Conservation (phyloP, 2,888 invertebrate genomes). For the Alentia gelatinosa region DNA sequence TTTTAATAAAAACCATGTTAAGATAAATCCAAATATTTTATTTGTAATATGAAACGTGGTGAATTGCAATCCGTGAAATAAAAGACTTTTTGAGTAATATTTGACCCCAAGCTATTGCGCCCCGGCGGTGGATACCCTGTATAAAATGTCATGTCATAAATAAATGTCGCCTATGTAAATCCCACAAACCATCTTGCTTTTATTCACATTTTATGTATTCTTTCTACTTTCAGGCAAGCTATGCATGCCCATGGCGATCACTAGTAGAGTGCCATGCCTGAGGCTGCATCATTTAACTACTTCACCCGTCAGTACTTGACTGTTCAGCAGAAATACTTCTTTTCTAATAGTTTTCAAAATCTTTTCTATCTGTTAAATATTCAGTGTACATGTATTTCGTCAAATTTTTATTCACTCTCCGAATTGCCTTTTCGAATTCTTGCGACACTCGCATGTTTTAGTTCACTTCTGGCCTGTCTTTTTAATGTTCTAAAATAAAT, state of each 20-base stretch:
- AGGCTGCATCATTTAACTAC: not conserved
- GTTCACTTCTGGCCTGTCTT: not conserved
- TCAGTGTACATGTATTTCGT: too few species aligned
- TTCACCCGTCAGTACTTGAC: not conserved
- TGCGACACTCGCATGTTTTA: not conserved
- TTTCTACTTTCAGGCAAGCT: constrained; percentile 19
- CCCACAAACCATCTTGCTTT: not conserved
- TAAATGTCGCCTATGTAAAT: constrained; percentile 10
- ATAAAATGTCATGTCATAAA: constrained; percentile 14
- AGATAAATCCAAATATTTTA: not conserved
- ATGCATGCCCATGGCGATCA: not conserved
- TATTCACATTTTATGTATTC: constrained; percentile 4
- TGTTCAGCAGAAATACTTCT: not conserved
- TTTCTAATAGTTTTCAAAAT: too few species aligned
- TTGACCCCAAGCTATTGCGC: not conserved
- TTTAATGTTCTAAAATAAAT: not conserved
- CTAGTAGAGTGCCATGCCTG: not conserved
- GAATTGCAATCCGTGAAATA: not conserved
- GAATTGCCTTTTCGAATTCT: not conserved
- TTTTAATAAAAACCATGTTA: not conserved
- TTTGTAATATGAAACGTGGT: not conserved
- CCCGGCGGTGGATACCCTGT: not conserved
- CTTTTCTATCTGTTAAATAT: too few species aligned
- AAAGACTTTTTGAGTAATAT: not conserved
- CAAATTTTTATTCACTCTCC: too few species aligned